Conservation (phyloP, 2,888 invertebrate genomes). For the Marronus borbonicus region DNA sequence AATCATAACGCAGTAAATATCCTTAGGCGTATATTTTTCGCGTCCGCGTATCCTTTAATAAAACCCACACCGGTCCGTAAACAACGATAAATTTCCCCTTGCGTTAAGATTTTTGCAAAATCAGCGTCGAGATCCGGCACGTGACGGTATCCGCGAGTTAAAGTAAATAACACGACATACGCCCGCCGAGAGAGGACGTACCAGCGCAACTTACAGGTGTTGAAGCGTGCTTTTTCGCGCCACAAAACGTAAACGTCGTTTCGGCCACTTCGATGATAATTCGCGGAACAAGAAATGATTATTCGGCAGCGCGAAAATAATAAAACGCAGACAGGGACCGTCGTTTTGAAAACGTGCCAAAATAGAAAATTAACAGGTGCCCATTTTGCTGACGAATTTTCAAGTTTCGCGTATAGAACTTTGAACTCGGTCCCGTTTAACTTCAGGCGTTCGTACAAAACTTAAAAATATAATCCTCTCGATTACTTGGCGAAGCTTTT, state of each 20-base stretch:
- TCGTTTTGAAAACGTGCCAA: constrained; percentile 51
- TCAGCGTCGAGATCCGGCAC: background rate
- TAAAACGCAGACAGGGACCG: constrained; percentile 30
- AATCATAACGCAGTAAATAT: background rate
- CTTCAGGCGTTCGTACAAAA: too few relatives aligned
- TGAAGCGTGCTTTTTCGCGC: background rate
- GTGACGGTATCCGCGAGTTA: background rate
- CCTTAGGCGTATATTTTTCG: constrained; percentile 8
- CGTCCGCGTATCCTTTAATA: constrained; percentile 19
- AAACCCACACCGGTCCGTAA: constrained; percentile 3
- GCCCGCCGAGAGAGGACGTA: background rate
- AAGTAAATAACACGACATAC: constrained; percentile 2
- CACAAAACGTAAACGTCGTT: background rate
- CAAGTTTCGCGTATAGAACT: constrained; percentile 53
- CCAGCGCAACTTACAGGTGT: constrained; percentile 10
- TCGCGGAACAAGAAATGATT: background rate
- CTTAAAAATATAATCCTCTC: constrained; percentile 34
- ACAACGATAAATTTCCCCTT: constrained; percentile 16
- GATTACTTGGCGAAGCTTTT: background rate
- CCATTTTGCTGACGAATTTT: constrained; percentile 51
- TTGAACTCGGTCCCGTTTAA: constrained; percentile 47
- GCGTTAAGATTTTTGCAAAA: constrained; percentile 17
- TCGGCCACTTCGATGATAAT: background rate
- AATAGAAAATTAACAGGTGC: constrained; percentile 57
- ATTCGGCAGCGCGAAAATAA: constrained; percentile 6